Percentiles rank a stretch among this genome's conserved stretches.
phyloP scores from a whole-genome alignment of 92 coral and sea anemone species.

The Phymanthus crucifer region DNA sequence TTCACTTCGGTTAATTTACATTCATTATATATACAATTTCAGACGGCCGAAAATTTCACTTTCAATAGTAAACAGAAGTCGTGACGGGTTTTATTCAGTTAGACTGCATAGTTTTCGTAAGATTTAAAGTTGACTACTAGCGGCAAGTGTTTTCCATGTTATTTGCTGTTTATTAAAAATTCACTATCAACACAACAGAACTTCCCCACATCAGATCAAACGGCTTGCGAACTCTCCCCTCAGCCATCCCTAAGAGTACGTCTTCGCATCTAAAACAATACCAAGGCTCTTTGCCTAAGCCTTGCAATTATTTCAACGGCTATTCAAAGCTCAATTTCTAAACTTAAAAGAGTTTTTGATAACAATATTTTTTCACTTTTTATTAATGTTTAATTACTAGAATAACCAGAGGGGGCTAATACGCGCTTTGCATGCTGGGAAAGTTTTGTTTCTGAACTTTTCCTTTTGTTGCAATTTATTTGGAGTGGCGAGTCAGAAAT shows the following conservation, averaged over 20 bases:
- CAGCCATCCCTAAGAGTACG: background rate
- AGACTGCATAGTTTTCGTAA: background rate
- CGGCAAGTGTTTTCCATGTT: conserved; percentile 32
- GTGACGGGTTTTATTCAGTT: background rate
- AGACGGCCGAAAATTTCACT: conserved; percentile 19
- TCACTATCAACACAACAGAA: conserved; percentile 28
- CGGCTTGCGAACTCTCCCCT: background rate
- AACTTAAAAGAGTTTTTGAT: conserved; percentile 41
- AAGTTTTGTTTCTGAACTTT: conserved; percentile 85
- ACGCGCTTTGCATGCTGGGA: conserved; percentile 89
- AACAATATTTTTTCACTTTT: conserved; percentile 47
- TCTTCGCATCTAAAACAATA: background rate
- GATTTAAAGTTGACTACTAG: conserved; percentile 7
- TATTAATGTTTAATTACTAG: conserved; percentile 66
- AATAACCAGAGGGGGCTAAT: conserved; percentile 74
- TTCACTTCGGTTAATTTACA: conserved; percentile 23
- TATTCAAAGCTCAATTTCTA: conserved; percentile 23
- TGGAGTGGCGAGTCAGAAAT: conserved; percentile 70
- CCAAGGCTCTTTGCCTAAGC: background rate
- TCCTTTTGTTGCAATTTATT: conserved; percentile 69
- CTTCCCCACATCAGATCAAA: conserved; percentile 26
- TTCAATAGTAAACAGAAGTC: conserved; percentile 1
- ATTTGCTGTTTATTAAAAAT: conserved; percentile 43
- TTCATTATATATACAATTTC: conserved; percentile 21
- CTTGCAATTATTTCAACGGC: conserved; percentile 11